Evolutionary conservation across 1,140 invertebrate genomes (phyloP).

Genomic region (Kradibia gibbosae): DNA sequence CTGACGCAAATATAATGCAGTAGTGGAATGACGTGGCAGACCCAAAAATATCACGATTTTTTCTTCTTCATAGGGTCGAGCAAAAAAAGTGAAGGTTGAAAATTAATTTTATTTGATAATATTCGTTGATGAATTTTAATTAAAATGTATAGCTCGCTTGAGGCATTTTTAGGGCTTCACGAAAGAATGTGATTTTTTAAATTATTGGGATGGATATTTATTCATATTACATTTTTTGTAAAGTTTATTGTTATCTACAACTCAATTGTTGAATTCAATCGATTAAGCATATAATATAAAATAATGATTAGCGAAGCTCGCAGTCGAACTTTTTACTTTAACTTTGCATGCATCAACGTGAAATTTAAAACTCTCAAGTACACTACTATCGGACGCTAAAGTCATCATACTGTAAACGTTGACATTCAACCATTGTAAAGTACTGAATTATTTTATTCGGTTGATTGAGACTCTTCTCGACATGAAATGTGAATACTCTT

Average conservation of each 20-base stretch:
- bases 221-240: too few relatives aligned
- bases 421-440: too few relatives aligned
- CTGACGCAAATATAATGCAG: slow-evolving; percentile 42
- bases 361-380: not conserved
- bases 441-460: too few relatives aligned
- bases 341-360: not conserved
- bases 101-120: slow-evolving; percentile 29
- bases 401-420: not conserved
- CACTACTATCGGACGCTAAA: not conserved
- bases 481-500: too few relatives aligned
- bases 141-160: not conserved
- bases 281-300: not conserved
- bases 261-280: not conserved
- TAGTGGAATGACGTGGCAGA: not conserved
- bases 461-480: too few relatives aligned
- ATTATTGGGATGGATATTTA: not conserved
- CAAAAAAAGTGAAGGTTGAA: not conserved
- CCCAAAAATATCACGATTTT: slow-evolving; percentile 3
- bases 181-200: not conserved
- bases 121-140: slow-evolving; percentile 30
- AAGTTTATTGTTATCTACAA: not conserved
- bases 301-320: not conserved
- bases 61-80: not conserved
- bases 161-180: not conserved
- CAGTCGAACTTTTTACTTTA: not conserved